Percentiles rank a stretch among this genome's conserved stretches.
Evolutionary conservation across 2,797 vertebrate genomes (phyloP).

Genomic region (Spondyliosoma cantharus): DNA sequence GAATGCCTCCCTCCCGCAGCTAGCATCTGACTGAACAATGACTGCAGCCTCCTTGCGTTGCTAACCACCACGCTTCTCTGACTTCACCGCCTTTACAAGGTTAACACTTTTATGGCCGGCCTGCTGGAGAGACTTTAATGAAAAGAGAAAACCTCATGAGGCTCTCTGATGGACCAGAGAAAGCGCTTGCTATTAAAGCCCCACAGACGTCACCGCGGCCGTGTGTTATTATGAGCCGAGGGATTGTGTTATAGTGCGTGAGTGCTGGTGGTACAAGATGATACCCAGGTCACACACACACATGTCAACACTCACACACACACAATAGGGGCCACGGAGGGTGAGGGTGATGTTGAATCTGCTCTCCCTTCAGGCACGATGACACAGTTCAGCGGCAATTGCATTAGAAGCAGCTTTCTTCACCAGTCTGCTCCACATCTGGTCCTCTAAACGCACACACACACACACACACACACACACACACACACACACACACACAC

Average conservation of each 20-base stretch:
- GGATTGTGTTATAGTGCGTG: slow-evolving; percentile 36
- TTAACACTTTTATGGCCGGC: slow-evolving; percentile 57
- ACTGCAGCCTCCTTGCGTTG: slow-evolving; percentile 63
- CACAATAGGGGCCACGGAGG: slow-evolving; percentile 26
- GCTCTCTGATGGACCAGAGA: slow-evolving; percentile 34
- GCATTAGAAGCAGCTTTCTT: slow-evolving; percentile 74
- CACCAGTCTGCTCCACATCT: slow-evolving; percentile 83
- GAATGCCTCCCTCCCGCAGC: slow-evolving; percentile 71
- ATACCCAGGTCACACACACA: slow-evolving; percentile 55
- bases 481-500: slow-evolving; percentile 42
- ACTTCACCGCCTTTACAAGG: slow-evolving; percentile 68
- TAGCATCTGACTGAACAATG: slow-evolving; percentile 72
- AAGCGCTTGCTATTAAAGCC: slow-evolving; percentile 34
- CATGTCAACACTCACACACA: slow-evolving; percentile 33
- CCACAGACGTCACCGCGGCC: slow-evolving; percentile 48
- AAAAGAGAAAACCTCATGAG: slow-evolving; percentile 62
- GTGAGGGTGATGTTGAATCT: slow-evolving; percentile 52
- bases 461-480: slow-evolving; percentile 13
- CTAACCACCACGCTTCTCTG: slow-evolving; percentile 65
- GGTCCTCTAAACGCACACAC: slow-evolving; percentile 53
- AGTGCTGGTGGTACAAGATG: slow-evolving; percentile 51
- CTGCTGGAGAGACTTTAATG: slow-evolving; percentile 53
- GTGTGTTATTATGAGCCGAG: slow-evolving; percentile 35
- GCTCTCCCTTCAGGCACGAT: slow-evolving; percentile 70
- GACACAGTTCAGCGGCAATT: slow-evolving; percentile 76